Evolutionary conservation across 2,888 invertebrate genomes (phyloP), one percentile per base, ranked within the genome.

Genomic region (Chironomus tentans): DNA sequence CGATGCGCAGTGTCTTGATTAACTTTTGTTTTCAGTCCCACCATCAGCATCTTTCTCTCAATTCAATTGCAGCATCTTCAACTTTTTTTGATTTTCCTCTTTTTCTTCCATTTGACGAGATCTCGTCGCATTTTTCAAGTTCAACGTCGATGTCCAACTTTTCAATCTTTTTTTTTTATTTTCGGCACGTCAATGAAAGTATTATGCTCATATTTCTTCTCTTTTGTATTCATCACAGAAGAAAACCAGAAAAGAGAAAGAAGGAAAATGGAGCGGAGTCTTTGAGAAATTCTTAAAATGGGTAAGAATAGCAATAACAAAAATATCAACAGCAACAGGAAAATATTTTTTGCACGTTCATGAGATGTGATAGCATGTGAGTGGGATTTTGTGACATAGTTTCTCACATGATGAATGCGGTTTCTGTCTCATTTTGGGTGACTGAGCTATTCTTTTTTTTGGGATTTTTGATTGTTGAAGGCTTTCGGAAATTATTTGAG

Each of bases 1-100:
- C 56, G 56, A 15, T 56, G 65, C 24, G 15, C 18, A 12, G 15
- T 18, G 56, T 47, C 71, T 72, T 72, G 61, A 72, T 72, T 72
- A 72, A 72, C 13, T 61, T 61, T 72, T 72, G 38, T 61, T 62
- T 72, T 56, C 15, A 12, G 15, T 50, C 13, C 6, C 28, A 3
- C 28, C 0, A 10, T 38, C 38, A 38, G 10, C 38, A 7, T 4
- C 2, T 38, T 38, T 38, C 38, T 38, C 38, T 38, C 38, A 38
- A 10, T 38, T 10, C 28, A 28, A 28, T 28, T 38, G 38, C 38
- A 38, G 38, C 38, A 38, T 21, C 21, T 21, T 10, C 21, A 4
- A 13, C 21, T 21, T 10, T 6, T 65, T 65, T 56, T 18, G 56
- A 4, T 18, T 56, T 18, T 56, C 56, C 4, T 56, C 15, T 56